phyloP scores from a whole-genome alignment of 2,797 vertebrate genomes.

The Pagetopsis macropterus region DNA sequence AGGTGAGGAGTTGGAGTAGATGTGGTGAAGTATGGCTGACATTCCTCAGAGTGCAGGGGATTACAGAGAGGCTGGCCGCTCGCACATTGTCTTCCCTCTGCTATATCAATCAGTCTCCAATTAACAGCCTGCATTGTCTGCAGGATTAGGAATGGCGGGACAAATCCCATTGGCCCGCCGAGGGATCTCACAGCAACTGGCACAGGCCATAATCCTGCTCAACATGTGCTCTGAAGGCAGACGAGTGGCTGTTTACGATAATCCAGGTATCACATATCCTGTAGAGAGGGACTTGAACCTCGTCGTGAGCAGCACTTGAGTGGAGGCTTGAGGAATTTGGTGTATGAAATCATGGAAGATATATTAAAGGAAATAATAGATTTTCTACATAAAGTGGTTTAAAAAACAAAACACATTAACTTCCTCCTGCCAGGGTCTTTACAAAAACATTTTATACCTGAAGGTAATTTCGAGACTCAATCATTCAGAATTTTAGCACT shows the following conservation, averaged over 20 bases:
- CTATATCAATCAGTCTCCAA: conserved; percentile 73
- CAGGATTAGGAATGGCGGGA: conserved; percentile 66
- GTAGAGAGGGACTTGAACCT: conserved; percentile 52
- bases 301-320: conserved; percentile 44
- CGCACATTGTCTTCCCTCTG: conserved; percentile 61
- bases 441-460: not conserved
- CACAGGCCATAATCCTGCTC: conserved; percentile 69
- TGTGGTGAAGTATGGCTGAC: conserved; percentile 40
- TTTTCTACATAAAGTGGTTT: conserved; percentile 1
- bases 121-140: conserved; percentile 74
- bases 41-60: conserved; percentile 67
- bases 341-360: conserved; percentile 4
- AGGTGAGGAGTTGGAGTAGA: conserved; percentile 13
- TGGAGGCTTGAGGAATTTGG: conserved; percentile 35
- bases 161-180: conserved; percentile 38
- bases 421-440: not conserved
- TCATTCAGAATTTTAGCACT: not conserved
- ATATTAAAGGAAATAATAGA: not conserved
- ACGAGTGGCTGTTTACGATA: conserved; percentile 60
- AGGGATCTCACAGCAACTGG: conserved; percentile 70
- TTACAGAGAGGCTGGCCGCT: conserved; percentile 64
- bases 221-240: conserved; percentile 57
- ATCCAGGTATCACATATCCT: conserved; percentile 78
- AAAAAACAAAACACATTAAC: not conserved
- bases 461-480: not conserved